Percentiles rank a stretch among this genome's conserved stretches.
phyloP scores from a whole-genome alignment of 2,797 vertebrate genomes.

The Basileuterus tristriatus region DNA sequence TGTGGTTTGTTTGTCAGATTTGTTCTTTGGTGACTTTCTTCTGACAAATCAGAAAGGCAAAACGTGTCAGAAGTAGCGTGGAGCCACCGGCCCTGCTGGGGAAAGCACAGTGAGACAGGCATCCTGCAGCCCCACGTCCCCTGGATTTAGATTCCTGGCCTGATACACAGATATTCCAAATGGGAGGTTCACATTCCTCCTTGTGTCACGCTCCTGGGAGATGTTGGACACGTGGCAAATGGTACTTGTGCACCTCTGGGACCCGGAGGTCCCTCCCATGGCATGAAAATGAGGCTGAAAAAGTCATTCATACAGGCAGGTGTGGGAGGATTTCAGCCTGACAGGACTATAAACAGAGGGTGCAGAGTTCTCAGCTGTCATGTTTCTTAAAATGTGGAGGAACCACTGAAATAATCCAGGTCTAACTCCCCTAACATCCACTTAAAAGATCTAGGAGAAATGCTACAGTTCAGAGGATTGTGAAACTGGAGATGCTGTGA shows the following conservation, averaged over 20 bases:
- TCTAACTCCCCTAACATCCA: neutral
- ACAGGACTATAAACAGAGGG: neutral
- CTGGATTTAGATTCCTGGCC: neutral
- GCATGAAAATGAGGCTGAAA: neutral
- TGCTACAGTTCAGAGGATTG: neutral
- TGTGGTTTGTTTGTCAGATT: conserved; percentile 49
- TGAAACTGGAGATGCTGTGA: neutral
- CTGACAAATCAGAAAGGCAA: neutral
- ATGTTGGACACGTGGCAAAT: neutral
- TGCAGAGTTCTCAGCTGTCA: neutral
- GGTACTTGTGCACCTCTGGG: neutral
- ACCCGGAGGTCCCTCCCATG: neutral
- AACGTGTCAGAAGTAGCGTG: neutral
- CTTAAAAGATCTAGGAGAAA: neutral
- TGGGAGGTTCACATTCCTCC: neutral
- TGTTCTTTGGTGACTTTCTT: conserved; percentile 33
- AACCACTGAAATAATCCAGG: neutral
- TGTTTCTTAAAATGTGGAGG: neutral
- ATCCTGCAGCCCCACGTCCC: neutral
- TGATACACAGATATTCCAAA: neutral
- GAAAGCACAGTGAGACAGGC: neutral
- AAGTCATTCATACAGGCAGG: neutral
- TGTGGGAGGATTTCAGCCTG: neutral
- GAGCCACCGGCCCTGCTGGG: neutral
- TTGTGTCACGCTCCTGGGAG: neutral